These are phyloP conservation scores for Paradoxurus hermaphroditus DNA, from an alignment of 2,113 vertebrate genomes.

Conservation along the genomic window DNA sequence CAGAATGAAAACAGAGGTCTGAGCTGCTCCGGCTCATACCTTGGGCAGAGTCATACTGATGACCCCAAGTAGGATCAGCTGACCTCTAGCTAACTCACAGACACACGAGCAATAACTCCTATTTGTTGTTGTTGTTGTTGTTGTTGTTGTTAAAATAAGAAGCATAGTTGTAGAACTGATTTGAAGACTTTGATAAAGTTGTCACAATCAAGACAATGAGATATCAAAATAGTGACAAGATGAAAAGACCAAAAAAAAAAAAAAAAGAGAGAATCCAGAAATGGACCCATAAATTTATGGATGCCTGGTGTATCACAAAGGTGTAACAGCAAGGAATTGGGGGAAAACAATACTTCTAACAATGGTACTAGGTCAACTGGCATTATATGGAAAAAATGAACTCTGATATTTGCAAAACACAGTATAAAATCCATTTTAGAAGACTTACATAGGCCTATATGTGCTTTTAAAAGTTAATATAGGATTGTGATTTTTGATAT, in stretches of 20 bases:
- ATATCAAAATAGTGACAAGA: background rate
- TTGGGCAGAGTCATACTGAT: background rate
- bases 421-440: background rate
- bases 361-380: background rate
- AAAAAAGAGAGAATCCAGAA: background rate
- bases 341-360: background rate
- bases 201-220: background rate
- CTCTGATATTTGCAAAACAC: background rate
- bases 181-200: background rate
- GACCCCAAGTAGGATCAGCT: background rate
- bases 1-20: background rate
- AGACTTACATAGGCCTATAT: background rate
- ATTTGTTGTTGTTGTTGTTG: background rate
- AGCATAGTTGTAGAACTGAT: background rate
- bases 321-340: background rate
- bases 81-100: background rate
- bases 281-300: background rate
- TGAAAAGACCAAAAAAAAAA: background rate
- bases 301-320: background rate
- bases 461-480: background rate
- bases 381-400: background rate
- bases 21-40: background rate
- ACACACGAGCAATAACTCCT: background rate
- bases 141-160: background rate
- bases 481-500: background rate